phyloP scores from a whole-genome alignment of 2,888 invertebrate species.

The Amphiduros pacificus region DNA sequence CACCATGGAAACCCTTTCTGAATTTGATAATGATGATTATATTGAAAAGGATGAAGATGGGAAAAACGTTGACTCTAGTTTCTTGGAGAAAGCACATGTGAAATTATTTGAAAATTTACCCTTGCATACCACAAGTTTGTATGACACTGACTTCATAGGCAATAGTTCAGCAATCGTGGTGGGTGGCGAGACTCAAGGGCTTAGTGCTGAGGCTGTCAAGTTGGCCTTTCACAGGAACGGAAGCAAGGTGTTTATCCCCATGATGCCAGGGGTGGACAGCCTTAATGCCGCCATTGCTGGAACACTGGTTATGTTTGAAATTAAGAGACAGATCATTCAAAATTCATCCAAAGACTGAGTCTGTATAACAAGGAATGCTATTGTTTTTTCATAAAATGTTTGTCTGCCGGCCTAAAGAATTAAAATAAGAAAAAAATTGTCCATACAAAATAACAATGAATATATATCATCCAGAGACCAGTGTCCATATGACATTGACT shows the following conservation, averaged over 20 bases:
- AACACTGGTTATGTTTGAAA: constrained; percentile 82
- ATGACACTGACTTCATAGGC: not conserved
- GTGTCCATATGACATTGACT: no score
- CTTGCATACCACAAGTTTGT: not conserved
- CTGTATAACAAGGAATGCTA: no score
- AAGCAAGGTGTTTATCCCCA: constrained; percentile 75
- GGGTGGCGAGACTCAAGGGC: constrained; percentile 87
- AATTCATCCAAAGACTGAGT: not conserved
- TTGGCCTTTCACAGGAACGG: constrained; percentile 68
- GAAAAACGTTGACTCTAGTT: not conserved
- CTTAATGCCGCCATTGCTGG: constrained; percentile 83
- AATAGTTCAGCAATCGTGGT: constrained; percentile 70
- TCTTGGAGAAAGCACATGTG: not conserved
- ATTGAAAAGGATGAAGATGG: not conserved
- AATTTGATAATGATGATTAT: not conserved
- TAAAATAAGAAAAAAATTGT: no score
- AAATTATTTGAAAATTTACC: not conserved
- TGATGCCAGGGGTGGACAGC: constrained; percentile 78
- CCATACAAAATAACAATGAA: no score
- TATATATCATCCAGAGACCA: no score
- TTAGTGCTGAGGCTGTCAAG: constrained; percentile 73
- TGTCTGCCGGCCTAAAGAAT: no score
- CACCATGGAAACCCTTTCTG: not conserved
- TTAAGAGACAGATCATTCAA: constrained; percentile 50
- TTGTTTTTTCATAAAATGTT: no score